Percentiles rank a stretch among this genome's conserved stretches.
phyloP scores from a whole-genome alignment of 2,888 invertebrate genomes.

The Caenorhabditis drosophilae region DNA sequence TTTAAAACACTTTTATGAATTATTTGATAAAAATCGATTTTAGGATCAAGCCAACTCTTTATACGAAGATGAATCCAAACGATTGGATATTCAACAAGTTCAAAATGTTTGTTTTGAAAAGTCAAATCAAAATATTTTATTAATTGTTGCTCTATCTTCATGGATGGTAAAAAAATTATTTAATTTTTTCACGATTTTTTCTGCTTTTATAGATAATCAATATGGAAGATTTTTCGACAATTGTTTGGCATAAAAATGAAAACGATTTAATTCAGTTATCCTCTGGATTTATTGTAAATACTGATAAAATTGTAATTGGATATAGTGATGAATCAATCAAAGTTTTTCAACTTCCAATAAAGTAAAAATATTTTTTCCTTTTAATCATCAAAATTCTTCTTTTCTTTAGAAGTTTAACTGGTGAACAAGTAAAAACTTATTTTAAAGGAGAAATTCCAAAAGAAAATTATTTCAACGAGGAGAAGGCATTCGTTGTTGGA shows the following conservation, averaged over 20 bases:
- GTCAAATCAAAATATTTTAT: conserved; percentile 90
- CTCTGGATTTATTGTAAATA: conserved; percentile 65
- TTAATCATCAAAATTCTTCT: not conserved
- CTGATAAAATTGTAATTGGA: conserved; percentile 80
- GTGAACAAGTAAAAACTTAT: not conserved
- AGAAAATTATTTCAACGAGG: conserved; percentile 36
- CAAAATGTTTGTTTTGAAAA: conserved; percentile 29
- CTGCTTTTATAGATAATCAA: conserved; percentile 76
- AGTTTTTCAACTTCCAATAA: conserved; percentile 90
- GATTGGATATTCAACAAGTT: conserved; percentile 85
- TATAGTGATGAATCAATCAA: conserved; percentile 95
- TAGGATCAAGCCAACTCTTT: conserved; percentile 70
- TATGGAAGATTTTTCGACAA: conserved; percentile 81
- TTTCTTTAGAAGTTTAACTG: conserved; percentile 12
- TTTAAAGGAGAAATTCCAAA: conserved; percentile 3
- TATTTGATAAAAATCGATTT: not conserved
- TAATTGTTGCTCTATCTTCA: conserved; percentile 93
- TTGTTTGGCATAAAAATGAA: conserved; percentile 47
- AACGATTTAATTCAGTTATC: conserved; percentile 38
- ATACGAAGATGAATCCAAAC: conserved; percentile 95
- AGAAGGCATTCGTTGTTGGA: conserved; percentile 56
- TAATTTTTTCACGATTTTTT: not conserved
- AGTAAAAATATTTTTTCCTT: conserved; percentile 76
- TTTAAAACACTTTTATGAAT: not conserved
- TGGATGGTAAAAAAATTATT: conserved; percentile 80